Percentiles rank a stretch among this genome's conserved stretches.
Conservation (phyloP, 2,888 invertebrate genomes). For the Andrena camellia region DNA sequence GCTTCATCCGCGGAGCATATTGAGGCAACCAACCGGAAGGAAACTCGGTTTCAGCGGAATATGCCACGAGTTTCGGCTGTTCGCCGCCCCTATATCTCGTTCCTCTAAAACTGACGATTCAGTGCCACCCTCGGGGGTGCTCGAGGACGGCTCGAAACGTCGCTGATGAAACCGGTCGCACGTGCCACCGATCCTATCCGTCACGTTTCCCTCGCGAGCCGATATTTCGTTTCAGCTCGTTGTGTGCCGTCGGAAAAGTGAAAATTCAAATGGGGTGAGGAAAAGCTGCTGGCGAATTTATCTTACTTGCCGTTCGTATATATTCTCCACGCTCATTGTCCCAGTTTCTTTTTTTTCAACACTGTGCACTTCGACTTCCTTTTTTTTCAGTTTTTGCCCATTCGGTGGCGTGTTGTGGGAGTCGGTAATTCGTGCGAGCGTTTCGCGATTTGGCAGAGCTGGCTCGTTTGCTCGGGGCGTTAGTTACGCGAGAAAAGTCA, state of each 20-base stretch:
- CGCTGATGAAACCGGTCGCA: slow-evolving; percentile 38
- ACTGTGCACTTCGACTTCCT: no score
- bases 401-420: background rate
- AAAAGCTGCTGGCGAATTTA: background rate
- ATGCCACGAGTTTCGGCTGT: slow-evolving; percentile 63
- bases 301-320: slow-evolving; percentile 8
- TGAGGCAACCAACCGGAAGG: slow-evolving; percentile 65
- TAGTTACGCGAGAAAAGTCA: slow-evolving; percentile 50
- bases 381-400: no score
- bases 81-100: slow-evolving; percentile 19
- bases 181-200: slow-evolving; percentile 14
- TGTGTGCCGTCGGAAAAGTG: background rate
- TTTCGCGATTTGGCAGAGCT: background rate
- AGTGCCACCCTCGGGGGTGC: slow-evolving; percentile 41
- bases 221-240: slow-evolving; percentile 6
- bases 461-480: slow-evolving; percentile 25
- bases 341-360: no score
- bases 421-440: slow-evolving; percentile 22
- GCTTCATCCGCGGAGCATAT: slow-evolving; percentile 69
- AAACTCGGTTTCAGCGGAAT: slow-evolving; percentile 59
- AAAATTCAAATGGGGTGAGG: background rate
- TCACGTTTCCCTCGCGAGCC: slow-evolving; percentile 11
- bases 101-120: slow-evolving; percentile 60
- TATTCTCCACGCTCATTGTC: no score
- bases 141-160: slow-evolving; percentile 38